Evolutionary conservation across 1,140 invertebrate genomes (phyloP), one percentile per base, ranked within the genome.

Genomic region (Formica exsecta): DNA sequence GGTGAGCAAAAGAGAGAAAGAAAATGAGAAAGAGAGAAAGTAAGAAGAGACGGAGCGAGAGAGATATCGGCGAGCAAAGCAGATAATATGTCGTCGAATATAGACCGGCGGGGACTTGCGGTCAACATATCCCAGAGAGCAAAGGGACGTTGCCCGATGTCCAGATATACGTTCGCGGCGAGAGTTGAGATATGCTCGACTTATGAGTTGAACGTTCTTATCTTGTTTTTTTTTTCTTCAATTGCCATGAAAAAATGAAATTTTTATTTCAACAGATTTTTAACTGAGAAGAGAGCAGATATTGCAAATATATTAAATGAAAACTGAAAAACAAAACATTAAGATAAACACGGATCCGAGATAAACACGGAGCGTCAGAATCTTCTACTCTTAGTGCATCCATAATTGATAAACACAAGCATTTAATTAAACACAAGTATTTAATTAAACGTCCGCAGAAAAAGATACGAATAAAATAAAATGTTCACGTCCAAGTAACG

Each of bases 81-180:
- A 68, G 87, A 89, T 89, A 89, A 89, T 86, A 85, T 77, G 83
- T 79, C 68, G 87, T 88, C 81, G 57, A 88, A 89, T 89, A 89
- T 88, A 85, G 73, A 85, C 71, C 73, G 62, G 57, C 54, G 68
- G 71, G 41, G 73, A 85, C 73, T 66, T 36, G 61, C 81, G 59
- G 68, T 29, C 76, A 64, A 70, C 71, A 48, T 66, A 77, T 86
- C 81, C 86, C 71, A 61, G 74, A 68, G 74, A 79, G 66, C 51
- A 70, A 81, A 66, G 81, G 74, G 74, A 86, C 87, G 81, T 89
- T 89, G 87, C 74, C 81, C 64, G 87, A 76, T 38, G 81, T 68
- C 61, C 65, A 88, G 87, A 89, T 88, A 57, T 83, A 87, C 70
- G 51, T 22, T 79, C 1, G 75, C 3, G 5, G 29, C 57, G 62